These are phyloP conservation scores for Gobio gobio DNA, from an alignment of 2,113 vertebrate species.

Conservation along the genomic window DNA sequence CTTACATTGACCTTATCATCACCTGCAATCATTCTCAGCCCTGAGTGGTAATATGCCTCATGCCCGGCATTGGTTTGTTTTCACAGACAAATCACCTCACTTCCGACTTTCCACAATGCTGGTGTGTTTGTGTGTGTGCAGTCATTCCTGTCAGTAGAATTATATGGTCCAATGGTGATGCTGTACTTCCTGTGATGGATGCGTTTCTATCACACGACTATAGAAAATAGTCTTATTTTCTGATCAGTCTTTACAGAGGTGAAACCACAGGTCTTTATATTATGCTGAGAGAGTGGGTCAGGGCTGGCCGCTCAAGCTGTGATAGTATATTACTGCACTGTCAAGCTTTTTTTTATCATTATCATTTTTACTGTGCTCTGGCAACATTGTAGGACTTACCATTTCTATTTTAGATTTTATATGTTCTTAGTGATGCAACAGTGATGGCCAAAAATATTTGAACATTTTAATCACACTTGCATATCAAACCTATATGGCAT, in stretches of 20 bases:
- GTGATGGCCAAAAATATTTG: neutral
- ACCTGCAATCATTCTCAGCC: conserved; percentile 36
- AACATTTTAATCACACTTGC: neutral
- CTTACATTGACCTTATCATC: conserved; percentile 56
- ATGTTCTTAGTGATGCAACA: neutral
- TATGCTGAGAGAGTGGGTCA: conserved; percentile 1
- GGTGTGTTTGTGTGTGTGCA: neutral
- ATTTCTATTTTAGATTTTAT: neutral
- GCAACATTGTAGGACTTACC: neutral
- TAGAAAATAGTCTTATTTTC: conserved; percentile 27
- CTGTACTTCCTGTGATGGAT: conserved; percentile 16
- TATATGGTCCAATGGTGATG: conserved; percentile 25
- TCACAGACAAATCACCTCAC: conserved; percentile 37
- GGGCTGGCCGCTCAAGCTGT: neutral
- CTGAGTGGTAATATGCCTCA: conserved; percentile 20
- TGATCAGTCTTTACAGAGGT: conserved; percentile 7
- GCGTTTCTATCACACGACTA: conserved; percentile 8
- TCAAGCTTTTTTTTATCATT: neutral
- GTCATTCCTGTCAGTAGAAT: conserved; percentile 44
- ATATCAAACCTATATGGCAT: too few species aligned
- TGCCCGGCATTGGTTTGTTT: conserved; percentile 17
- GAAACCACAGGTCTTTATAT: neutral
- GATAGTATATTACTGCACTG: neutral
- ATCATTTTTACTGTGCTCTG: neutral
- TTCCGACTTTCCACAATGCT: conserved; percentile 17